Evolutionary conservation across 1,140 invertebrate genomes (phyloP), one percentile per base, ranked within the genome.

Genomic region (Hesperophylax magnus): DNA sequence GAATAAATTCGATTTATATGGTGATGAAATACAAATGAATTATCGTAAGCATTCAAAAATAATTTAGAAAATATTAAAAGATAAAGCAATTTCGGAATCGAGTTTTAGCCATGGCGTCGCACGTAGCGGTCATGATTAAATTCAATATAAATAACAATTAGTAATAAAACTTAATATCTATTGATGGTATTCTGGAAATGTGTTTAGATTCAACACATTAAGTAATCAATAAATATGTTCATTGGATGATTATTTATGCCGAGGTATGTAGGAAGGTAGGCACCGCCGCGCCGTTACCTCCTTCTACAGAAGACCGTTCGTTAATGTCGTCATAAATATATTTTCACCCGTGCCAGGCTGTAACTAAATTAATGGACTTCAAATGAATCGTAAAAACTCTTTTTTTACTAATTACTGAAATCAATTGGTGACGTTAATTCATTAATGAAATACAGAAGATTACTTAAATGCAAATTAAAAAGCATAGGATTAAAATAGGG

Each of bases 61-160:
- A 67, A 67, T 67, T 67, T 39, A 27, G 34, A 27, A 67, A 67
- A 67, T 67, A 67, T 67, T 67, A 34, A 67, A 67, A 34, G n/a
- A 67, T 67, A 67, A 34, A 67, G 63, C 31, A 67, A 67, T 67
- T 34, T 39, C 7, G 0, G 31, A 67, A 67, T 67, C 8, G 17
- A 67, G 63, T 67, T 39, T 67, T 67, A 67, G 22, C 15, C 31
- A 17, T n/a, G 14, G 63, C n/a, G 34, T 31, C 39, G 39, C 9
- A 14, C 39, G 39, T n/a, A n/a, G n/a, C n/a, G n/a, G n/a, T 47
- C 63, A 4, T 31, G 63, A 39, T 34, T 47, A 67, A 67, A 67
- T 27, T 31, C 63, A 67, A 67, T 67, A 67, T 67, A 67, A 67
- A 67, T 67, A 67, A 67, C 63, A 67, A 67, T 67, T 67, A 67